phyloP scores from a whole-genome alignment of 2,113 vertebrate species.

The Tachysurus vachellii region DNA sequence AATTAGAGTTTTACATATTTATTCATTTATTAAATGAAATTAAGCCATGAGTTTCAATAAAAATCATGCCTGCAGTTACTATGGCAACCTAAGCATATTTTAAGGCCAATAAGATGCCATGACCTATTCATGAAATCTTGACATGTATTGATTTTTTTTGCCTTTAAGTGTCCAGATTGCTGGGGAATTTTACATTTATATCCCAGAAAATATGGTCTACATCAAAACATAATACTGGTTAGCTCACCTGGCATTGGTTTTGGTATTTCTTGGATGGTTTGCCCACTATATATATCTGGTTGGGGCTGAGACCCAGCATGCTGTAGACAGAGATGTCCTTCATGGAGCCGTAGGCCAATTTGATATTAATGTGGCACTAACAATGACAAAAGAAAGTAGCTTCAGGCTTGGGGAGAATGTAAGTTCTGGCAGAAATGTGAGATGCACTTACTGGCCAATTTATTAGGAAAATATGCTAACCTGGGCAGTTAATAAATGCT shows the following conservation, averaged over 20 bases:
- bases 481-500: background rate
- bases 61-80: background rate
- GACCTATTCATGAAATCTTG: background rate
- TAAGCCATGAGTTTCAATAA: background rate
- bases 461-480: background rate
- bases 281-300: conserved; percentile 97
- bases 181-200: background rate
- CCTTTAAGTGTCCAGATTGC: background rate
- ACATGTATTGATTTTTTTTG: background rate
- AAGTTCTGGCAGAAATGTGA: background rate
- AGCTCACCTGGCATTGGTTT: conserved; percentile 88
- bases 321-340: conserved; percentile 99
- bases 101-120: background rate
- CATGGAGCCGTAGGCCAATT: conserved; percentile 91
- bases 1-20: background rate
- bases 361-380: conserved; percentile 98
- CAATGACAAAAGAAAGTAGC: conserved; percentile 47
- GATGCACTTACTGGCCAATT: background rate
- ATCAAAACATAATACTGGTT: background rate
- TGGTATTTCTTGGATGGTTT: conserved; percentile 96
- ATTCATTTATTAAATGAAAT: background rate
- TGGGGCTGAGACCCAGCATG: conserved; percentile 85
- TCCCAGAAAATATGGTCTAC: background rate
- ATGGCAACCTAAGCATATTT: background rate
- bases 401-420: background rate